phyloP scores from a whole-genome alignment of 2,888 invertebrate genomes.

The Chaetoderma sp. region DNA sequence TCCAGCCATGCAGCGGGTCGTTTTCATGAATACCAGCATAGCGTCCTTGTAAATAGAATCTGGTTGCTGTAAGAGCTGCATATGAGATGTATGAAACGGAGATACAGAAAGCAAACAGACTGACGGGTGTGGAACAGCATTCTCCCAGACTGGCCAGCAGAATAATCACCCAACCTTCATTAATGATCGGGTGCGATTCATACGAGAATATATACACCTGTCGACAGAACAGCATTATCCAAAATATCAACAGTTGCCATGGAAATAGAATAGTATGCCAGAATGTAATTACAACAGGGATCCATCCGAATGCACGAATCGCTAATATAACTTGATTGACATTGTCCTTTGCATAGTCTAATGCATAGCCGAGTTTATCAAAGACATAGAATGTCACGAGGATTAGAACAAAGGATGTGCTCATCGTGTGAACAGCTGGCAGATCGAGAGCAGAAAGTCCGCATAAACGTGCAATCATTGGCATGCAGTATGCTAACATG shows the following conservation, averaged over 20 bases:
- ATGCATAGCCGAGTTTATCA: slow-evolving; percentile 65
- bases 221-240: slow-evolving; percentile 70
- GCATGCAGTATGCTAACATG: slow-evolving; percentile 71
- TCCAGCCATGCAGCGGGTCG: slow-evolving; percentile 69
- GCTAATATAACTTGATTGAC: slow-evolving; percentile 48
- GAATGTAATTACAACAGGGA: slow-evolving; percentile 63
- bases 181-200: slow-evolving; percentile 52
- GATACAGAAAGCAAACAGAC: slow-evolving; percentile 71
- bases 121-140: slow-evolving; percentile 71
- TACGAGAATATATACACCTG: slow-evolving; percentile 67
- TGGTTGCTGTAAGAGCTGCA: slow-evolving; percentile 68
- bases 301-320: slow-evolving; percentile 63
- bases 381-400: slow-evolving; percentile 69
- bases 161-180: slow-evolving; percentile 68
- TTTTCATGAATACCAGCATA: slow-evolving; percentile 62
- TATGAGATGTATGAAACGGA: slow-evolving; percentile 71
- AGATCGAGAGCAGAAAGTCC: slow-evolving; percentile 67
- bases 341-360: slow-evolving; percentile 60
- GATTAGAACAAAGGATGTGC: slow-evolving; percentile 68
- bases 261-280: slow-evolving; percentile 71
- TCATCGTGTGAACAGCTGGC: slow-evolving; percentile 70
- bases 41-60: slow-evolving; percentile 68
- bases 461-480: slow-evolving; percentile 70
- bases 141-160: slow-evolving; percentile 68
- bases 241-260: slow-evolving; percentile 71